phyloP scores from a whole-genome alignment of 2,888 invertebrate genomes.

The Polietes domitor region DNA sequence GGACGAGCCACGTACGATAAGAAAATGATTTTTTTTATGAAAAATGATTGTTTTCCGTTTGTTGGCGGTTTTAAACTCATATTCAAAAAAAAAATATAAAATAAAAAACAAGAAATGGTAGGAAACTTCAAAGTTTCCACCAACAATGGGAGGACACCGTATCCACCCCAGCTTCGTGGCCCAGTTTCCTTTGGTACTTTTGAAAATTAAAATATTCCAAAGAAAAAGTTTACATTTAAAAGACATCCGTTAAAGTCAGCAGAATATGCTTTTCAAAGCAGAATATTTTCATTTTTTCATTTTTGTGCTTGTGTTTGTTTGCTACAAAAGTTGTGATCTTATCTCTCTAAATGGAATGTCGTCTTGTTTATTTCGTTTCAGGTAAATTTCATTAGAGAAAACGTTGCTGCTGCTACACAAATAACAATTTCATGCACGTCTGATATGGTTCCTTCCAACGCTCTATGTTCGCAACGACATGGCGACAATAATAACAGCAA shows the following conservation, averaged over 20 bases:
- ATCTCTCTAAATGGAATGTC: not conserved
- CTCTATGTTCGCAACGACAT: no score
- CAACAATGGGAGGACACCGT: no score
- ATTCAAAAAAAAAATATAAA: no score
- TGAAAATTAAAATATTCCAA: not conserved
- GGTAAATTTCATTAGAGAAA: constrained; percentile 51
- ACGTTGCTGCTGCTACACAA: constrained; percentile 15
- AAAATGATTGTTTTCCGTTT: no score
- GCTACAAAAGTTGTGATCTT: not conserved
- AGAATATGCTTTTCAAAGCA: not conserved
- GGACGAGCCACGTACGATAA: no score
- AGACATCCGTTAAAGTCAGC: not conserved
- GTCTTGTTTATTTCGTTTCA: constrained; percentile 41
- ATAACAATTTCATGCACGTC: constrained; percentile 39
- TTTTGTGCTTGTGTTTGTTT: no score
- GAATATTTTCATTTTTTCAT: no score
- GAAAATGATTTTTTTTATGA: no score
- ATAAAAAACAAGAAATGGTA: not conserved
- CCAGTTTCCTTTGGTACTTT: not conserved
- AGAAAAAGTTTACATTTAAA: not conserved
- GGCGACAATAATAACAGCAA: constrained; percentile 5
- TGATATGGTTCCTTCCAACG: not conserved
- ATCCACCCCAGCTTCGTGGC: no score
- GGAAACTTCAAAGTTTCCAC: not conserved
- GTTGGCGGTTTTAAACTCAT: no score